These are phyloP conservation scores for Hiodon alosoides DNA, from an alignment of 2,113 vertebrate genomes.

Conservation along the genomic window DNA sequence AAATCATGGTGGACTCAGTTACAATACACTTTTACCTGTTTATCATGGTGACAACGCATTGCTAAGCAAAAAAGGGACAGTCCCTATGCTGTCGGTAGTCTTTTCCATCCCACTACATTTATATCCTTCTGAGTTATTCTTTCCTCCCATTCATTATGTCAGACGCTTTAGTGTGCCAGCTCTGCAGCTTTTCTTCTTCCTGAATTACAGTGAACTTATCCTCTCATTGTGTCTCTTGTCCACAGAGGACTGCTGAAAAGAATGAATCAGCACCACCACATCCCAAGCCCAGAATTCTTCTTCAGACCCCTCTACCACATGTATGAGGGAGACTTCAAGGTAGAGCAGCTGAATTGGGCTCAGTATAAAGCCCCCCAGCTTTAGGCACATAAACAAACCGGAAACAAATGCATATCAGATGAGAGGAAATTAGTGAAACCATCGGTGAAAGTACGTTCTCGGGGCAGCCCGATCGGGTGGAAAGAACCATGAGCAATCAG, in stretches of 20 bases:
- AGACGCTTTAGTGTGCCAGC: not conserved
- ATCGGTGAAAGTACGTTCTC: conserved; percentile 10
- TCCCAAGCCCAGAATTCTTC: conserved; percentile 61
- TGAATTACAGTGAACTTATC: not conserved
- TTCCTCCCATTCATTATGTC: not conserved
- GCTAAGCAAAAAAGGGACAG: not conserved
- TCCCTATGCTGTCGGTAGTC: not conserved
- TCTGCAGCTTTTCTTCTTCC: not conserved
- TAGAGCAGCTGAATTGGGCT: conserved; percentile 41
- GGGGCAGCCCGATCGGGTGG: conserved; percentile 38
- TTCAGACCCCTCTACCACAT: conserved; percentile 77
- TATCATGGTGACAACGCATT: no score
- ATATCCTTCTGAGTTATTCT: not conserved
- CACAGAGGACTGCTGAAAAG: conserved; percentile 11
- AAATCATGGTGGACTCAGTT: no score
- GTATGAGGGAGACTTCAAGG: conserved; percentile 85
- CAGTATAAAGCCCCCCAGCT: not conserved
- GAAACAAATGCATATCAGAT: no score
- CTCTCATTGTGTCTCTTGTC: not conserved
- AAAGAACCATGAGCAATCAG: conserved; percentile 45
- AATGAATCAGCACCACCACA: conserved; percentile 25
- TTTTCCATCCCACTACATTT: not conserved
- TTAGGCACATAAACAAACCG: not conserved
- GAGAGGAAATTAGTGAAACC: not conserved
- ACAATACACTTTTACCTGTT: no score